Base-by-base conservation (phyloP, 2,797 vertebrate genomes). In the Cyprinella venusta region DNA sequence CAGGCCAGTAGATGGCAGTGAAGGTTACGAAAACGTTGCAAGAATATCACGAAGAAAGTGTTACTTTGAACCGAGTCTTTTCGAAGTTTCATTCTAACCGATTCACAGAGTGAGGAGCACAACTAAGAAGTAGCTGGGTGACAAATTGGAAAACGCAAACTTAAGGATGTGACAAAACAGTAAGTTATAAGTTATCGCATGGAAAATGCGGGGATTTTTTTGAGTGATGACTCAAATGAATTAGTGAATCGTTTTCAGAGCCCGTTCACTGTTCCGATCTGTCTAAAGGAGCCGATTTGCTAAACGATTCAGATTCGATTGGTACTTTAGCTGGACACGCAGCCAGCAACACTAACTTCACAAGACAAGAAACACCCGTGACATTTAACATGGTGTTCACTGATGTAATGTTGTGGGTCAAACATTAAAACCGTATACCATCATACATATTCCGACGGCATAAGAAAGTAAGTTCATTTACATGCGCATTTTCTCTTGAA, bases 1-100 rank as follows among this genome's bases (percentile, higher is more conserved):
- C 81, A 59, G 63, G 12, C 18, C 64, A n/a, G 24, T 24, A 69
- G 63, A 30, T n/a, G 81, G 64, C 81, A 69, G 81, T 56, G 68
- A 26, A 68, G 63, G 5, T 21, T 5, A 13, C 8, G 5, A 19
- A 18, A 40, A 10, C 19, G 33, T 33, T 13, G 36, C 54, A 5
- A 13, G 8, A 52, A 64, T 8, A 12, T 42, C 40, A 10, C 1
- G 9, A 81, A 30, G 24, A 50, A 82, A 56, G 42, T 12, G 2
- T 52, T 45, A 2, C 42, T 61, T 76, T 33, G 40, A 76, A 67
- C 80, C 13, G 38, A 2, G 16, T 68, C 81, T 33, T 69, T 76
- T 30, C 0, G 12, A 67, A 26, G 71, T 21, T 26, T 82, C 21
- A 6, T 16, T 42, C 8, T 4, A 56, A 33, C 5, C 61, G n/a